Conservation (phyloP, 2,113 vertebrate species). For the Podarcis raffonei region DNA sequence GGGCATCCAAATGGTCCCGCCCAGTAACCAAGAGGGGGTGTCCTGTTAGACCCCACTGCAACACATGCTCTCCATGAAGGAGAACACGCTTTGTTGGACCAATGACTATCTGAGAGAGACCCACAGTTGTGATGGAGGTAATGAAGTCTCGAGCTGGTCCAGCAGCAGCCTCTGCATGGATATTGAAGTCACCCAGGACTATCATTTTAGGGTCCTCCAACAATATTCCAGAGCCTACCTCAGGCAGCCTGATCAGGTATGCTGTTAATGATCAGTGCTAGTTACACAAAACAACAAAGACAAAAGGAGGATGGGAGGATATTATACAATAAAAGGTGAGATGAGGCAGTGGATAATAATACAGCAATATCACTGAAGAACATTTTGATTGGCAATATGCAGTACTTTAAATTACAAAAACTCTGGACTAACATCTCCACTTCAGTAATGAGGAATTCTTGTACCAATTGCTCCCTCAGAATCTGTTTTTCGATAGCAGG, state of each 20-base stretch:
- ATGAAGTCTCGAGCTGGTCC: too few relatives aligned
- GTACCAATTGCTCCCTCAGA: not conserved
- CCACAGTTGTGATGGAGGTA: too few relatives aligned
- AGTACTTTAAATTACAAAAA: not conserved
- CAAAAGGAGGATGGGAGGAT: not conserved
- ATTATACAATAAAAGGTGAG: not conserved
- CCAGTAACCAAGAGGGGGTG: too few relatives aligned
- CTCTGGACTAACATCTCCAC: not conserved
- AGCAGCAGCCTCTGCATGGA: too few relatives aligned
- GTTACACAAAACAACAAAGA: not conserved
- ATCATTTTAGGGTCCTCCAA: too few relatives aligned
- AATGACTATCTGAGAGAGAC: too few relatives aligned
- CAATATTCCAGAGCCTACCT: too few relatives aligned
- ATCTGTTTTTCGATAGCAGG: slow-evolving; percentile 1
- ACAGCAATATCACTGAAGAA: not conserved
- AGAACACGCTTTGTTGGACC: too few relatives aligned
- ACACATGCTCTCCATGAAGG: too few relatives aligned
- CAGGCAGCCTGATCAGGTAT: not conserved
- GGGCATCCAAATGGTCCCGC: too few relatives aligned
- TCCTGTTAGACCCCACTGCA: too few relatives aligned
- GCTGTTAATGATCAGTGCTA: not conserved
- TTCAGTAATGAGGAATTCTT: not conserved
- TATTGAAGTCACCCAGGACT: too few relatives aligned
- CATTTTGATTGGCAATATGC: not conserved
- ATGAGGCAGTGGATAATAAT: not conserved